Evolutionary conservation across 2,888 invertebrate species (phyloP), one percentile per base, ranked within the genome.

Genomic region (Patella caerulea): DNA sequence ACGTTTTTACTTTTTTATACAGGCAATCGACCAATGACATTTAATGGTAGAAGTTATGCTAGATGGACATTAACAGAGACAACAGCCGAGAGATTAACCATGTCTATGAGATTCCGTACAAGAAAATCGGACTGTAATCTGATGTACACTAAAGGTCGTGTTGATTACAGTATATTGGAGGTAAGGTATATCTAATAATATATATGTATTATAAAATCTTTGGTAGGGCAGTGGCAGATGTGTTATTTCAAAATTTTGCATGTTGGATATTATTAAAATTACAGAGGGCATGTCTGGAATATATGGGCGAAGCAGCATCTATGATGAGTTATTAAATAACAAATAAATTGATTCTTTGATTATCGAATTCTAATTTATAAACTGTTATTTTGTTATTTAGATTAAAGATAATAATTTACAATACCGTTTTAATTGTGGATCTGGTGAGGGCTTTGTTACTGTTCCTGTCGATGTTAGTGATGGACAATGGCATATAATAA

Each of bases 351-450:
- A 45, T 45, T 45, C 45, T 45, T 45, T 45, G 9, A 45, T 45
- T 45, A 9, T 45, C 9, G 9, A 45, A 9, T 45, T 9, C 0
- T 45, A 45, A 45, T 45, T 7, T 7, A 45, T 45, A 1, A 45
- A 45, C 45, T 45, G 45, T 45, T 45, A 45, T 45, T 45, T 45
- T 45, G 9, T 45, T 73, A 89, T 91, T 55, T 86, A 94, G 94
- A 93, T 96, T 76, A 94, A 94, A 24, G 96, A 96, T 91, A 98
- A 98, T 0, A 94, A 94, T 73, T 94, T 97, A 15, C 97, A 96
- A 91, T 97, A 97, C 92, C 94, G 96, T 83, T 97, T 97, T 93
- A 96, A 98, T 91, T 94, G 98, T 84, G 98, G 98, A 29, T 95
- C 96, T 83, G 98, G 98, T 9, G 96, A 96, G 92, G 97, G 96